Base-by-base conservation (phyloP, 2,797 vertebrate genomes). In the Malurus splendens region DNA sequence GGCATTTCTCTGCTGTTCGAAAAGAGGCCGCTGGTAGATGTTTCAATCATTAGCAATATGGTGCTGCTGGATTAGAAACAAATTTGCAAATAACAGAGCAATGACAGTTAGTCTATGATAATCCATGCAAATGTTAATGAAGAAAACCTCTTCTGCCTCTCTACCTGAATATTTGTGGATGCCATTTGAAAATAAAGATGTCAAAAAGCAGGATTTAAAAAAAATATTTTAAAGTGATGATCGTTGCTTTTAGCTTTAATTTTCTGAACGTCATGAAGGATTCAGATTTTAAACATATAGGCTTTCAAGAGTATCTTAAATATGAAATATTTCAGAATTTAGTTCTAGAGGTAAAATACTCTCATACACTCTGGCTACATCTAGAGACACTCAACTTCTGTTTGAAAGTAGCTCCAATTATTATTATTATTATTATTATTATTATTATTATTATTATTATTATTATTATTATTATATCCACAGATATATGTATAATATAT, bases 31-130 rank as follows among this genome's bases (percentile, higher is more conserved):
- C 10, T 73, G 87, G 94, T 96, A 94, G 94, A 95, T 94, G 90
- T 93, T 96, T 96, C 93, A 93, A 92, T 96, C 96, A 94, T 96
- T 96, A 96, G 87, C 94, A 96, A 96, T 95, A 96, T 94, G 94
- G 95, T 95, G 67, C 77, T 93, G 55, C 86, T 94, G 94, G 96
- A 94, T 96, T 95, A 94, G 95, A 96, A 96, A 95, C 94, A 96
- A 93, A 96, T 96, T 96, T 96, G 80, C 86, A 86, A 94, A 93
- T 96, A 95, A 77, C 82, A 86, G 55, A 87, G 75, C 88, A 95
- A 79, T 95, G 91, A 95, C 88, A 94, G 93, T 81, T 80, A 94
- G 81, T 90, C 89, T 89, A 54, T 93, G 91, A 94, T 86, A 94
- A 94, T 92, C 93, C 91, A 80, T 89, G 90, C 82, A 95, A 87